phyloP scores from a whole-genome alignment of 2,113 vertebrate species.

The Neodontobutis hainanensis region DNA sequence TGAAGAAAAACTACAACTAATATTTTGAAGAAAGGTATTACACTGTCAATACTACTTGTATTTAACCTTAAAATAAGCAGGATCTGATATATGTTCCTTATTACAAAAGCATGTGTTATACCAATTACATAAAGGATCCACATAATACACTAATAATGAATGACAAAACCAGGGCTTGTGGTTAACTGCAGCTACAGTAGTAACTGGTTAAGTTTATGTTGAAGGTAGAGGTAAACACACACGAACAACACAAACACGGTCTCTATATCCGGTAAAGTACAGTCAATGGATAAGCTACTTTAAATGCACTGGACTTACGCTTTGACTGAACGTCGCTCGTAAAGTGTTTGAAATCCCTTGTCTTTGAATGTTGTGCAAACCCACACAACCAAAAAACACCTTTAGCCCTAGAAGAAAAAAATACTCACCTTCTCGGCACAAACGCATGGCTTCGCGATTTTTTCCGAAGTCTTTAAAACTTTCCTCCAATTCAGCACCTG shows the following conservation, averaged over 20 bases:
- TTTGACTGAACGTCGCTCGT: conserved; percentile 31
- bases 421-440: conserved; percentile 97
- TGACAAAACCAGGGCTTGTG: conserved; percentile 14
- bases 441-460: conserved; percentile 97
- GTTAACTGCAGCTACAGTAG: conserved; percentile 37
- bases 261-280: conserved; percentile 30
- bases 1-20: too few species aligned
- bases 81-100: too few species aligned
- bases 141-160: neutral
- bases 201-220: conserved; percentile 39
- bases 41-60: too few species aligned
- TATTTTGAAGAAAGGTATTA: too few species aligned
- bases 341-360: conserved; percentile 54
- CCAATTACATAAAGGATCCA: too few species aligned
- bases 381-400: conserved; percentile 76
- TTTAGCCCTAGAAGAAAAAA: conserved; percentile 66
- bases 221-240: conserved; percentile 27
- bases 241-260: conserved; percentile 24
- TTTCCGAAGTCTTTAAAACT: conserved; percentile 97
- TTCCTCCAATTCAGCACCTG: conserved; percentile 94
- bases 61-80: too few species aligned
- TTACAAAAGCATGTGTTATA: too few species aligned
- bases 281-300: conserved; percentile 20
- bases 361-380: conserved; percentile 47
- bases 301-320: conserved; percentile 35